A percentile compares a stretch with the other conserved stretches of the same genome.
These are phyloP conservation scores for Epizoanthus stellaris DNA, from an alignment of 92 coral and sea anemone species.

Conservation along the genomic window DNA sequence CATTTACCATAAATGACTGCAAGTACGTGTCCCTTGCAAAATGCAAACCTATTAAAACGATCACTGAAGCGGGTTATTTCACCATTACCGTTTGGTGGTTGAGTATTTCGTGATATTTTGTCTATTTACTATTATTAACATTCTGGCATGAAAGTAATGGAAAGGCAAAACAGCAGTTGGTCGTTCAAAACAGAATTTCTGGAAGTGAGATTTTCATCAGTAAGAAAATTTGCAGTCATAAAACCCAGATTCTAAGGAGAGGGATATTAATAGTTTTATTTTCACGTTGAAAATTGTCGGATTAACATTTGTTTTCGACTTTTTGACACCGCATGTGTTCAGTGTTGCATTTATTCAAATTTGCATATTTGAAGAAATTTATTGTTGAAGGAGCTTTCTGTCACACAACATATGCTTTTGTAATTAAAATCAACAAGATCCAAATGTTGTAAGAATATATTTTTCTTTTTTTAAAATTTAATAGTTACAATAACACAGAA, in stretches of 20 bases:
- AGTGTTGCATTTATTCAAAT: not conserved
- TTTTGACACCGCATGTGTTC: slow-evolving; percentile 37
- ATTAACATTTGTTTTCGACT: slow-evolving; percentile 25
- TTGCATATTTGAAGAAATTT: slow-evolving; percentile 35
- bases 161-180: not conserved
- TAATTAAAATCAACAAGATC: no score
- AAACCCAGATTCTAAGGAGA: not conserved
- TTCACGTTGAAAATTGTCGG: slow-evolving; percentile 6
- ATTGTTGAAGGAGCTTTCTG: not conserved
- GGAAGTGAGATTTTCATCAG: slow-evolving; percentile 2
- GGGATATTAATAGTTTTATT: not conserved
- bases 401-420: not conserved
- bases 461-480: no score
- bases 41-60: not conserved
- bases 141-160: not conserved
- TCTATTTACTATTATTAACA: not conserved
- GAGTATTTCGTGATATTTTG: slow-evolving; percentile 16
- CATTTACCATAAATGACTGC: not conserved
- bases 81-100: not conserved
- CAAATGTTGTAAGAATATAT: no score
- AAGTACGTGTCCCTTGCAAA: slow-evolving; percentile 14
- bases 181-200: not conserved
- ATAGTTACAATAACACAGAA: no score
- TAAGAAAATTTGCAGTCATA: not conserved
- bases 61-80: slow-evolving; percentile 10